A percentile compares a stretch with the other conserved stretches of the same genome.
Conservation (phyloP, 2,797 vertebrate genomes). For the Cryptoblepharus egeriae region DNA sequence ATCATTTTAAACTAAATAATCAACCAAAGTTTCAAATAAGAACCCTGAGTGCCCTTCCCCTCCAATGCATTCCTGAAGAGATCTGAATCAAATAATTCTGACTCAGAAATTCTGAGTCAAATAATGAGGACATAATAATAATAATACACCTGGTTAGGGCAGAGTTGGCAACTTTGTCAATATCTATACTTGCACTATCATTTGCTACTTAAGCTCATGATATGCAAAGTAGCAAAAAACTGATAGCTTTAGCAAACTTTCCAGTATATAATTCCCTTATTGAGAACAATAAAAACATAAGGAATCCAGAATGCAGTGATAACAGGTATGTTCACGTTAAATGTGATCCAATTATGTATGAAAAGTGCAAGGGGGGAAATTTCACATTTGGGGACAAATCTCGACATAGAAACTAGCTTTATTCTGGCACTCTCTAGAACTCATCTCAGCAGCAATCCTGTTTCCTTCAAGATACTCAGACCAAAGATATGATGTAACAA, state of each 20-base stretch:
- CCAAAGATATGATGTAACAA: background rate
- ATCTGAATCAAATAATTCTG: background rate
- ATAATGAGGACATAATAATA: background rate
- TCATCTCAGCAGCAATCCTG: background rate
- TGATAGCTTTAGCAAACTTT: background rate
- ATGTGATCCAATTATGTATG: background rate
- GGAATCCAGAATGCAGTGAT: background rate
- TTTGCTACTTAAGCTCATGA: background rate
- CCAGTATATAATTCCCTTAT: background rate
- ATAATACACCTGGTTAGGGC: background rate
- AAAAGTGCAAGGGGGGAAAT: background rate
- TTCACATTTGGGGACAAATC: background rate
- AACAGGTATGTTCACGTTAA: background rate
- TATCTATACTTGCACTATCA: background rate
- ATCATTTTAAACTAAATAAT: too few relatives aligned
- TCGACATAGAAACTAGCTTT: background rate
- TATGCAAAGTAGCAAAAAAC: background rate
- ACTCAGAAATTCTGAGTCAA: background rate
- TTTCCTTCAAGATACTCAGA: background rate
- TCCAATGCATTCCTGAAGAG: background rate
- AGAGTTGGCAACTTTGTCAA: too few relatives aligned
- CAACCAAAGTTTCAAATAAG: background rate
- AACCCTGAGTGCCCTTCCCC: background rate
- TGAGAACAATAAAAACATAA: background rate
- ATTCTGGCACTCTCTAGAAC: background rate